These are phyloP conservation scores for Choreutis nemorana DNA, from an alignment of 2,888 invertebrate genomes.

Conservation along the genomic window DNA sequence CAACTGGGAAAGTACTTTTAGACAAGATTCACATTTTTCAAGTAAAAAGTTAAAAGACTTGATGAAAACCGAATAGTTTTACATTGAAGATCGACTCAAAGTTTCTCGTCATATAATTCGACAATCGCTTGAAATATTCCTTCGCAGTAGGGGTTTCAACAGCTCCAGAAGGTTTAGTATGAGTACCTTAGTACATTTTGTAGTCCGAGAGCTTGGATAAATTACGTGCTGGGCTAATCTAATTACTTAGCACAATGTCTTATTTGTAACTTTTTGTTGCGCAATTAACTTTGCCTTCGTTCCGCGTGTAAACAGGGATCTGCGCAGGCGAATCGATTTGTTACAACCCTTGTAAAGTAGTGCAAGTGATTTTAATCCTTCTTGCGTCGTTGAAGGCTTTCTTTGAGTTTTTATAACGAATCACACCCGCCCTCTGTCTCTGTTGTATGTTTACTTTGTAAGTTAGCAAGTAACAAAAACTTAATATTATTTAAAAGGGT, in stretches of 20 bases:
- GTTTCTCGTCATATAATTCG: too few species aligned
- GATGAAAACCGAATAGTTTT: conserved; percentile 4
- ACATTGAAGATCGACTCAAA: too few species aligned
- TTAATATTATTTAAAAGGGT: too few species aligned
- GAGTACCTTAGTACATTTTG: too few species aligned
- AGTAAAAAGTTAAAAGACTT: conserved; percentile 13
- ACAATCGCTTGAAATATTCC: too few species aligned
- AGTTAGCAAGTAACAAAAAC: too few species aligned
- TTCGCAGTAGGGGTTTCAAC: conserved; percentile 11
- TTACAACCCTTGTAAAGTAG: conserved; percentile 17
- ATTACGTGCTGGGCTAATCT: conserved; percentile 51
- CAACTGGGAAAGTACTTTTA: neutral
- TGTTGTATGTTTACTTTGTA: too few species aligned
- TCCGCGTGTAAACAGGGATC: conserved; percentile 18
- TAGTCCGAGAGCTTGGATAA: conserved; percentile 17
- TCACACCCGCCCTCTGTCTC: too few species aligned
- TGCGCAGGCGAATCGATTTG: conserved; percentile 27
- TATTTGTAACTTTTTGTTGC: conserved; percentile 52
- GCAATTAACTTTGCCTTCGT: conserved; percentile 42
- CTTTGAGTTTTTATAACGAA: too few species aligned
- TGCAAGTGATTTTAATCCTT: too few species aligned
- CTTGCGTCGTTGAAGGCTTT: too few species aligned
- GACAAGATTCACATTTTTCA: conserved; percentile 16
- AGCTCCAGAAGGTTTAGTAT: conserved; percentile 15
- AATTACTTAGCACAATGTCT: conserved; percentile 62